Percentiles rank a stretch among this genome's conserved stretches.
Evolutionary conservation across 2,113 vertebrate genomes (phyloP).

Genomic region (Lichenostomus cassidix): DNA sequence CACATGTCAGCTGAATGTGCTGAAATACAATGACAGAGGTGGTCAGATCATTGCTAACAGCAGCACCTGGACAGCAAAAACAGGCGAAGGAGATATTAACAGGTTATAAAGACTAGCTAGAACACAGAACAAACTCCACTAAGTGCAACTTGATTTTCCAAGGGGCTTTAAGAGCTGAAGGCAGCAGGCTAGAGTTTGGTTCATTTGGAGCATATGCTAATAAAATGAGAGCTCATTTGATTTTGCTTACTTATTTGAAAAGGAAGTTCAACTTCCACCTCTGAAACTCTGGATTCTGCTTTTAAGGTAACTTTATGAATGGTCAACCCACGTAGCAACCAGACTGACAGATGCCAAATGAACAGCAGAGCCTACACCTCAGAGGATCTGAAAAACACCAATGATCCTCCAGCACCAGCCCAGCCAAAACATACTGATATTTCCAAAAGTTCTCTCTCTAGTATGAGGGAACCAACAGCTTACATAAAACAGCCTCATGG

Average conservation of each 20-base stretch:
- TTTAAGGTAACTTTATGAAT: not conserved
- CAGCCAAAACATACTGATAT: not conserved
- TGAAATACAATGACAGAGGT: not conserved
- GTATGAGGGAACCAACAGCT: not conserved
- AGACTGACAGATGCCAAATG: not conserved
- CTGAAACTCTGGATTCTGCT: not conserved
- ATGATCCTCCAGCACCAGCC: not conserved
- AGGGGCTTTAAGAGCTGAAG: not conserved
- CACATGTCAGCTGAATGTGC: conserved; percentile 14
- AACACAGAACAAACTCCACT: not conserved
- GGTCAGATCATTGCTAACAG: conserved; percentile 26
- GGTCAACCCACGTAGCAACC: not conserved
- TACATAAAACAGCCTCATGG: accelerated
- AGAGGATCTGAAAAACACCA: not conserved
- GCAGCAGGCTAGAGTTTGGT: not conserved
- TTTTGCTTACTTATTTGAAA: not conserved
- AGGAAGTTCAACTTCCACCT: not conserved
- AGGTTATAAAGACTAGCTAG: not conserved
- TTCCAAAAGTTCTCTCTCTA: not conserved
- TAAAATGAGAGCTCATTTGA: not conserved
- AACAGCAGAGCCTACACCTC: not conserved
- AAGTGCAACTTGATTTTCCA: not conserved
- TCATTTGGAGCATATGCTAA: not conserved
- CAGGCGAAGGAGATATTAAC: not conserved
- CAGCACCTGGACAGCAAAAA: conserved; percentile 24